A percentile compares a stretch with the other conserved stretches of the same genome.
These are phyloP conservation scores for Lasius fuliginosus DNA, from an alignment of 2,888 invertebrate species.

Conservation along the genomic window DNA sequence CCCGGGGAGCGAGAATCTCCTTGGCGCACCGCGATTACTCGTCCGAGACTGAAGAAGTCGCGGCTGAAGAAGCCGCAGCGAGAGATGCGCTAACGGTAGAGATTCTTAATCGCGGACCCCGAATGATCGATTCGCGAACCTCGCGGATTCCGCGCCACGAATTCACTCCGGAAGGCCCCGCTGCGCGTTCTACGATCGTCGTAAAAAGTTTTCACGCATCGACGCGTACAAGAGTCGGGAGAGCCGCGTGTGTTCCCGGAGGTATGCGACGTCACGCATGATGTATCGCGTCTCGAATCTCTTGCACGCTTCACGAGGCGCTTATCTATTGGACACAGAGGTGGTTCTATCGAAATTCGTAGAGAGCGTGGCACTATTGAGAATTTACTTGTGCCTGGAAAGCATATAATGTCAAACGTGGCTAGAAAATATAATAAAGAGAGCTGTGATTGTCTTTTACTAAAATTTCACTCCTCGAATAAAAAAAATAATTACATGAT, in stretches of 20 bases:
- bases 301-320: not conserved
- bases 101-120: conserved; percentile 53
- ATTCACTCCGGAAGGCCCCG: conserved; percentile 5
- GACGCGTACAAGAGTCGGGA: not conserved
- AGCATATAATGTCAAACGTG: not conserved
- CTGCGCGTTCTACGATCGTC: conserved; percentile 18
- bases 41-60: conserved; percentile 12
- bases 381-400: not conserved
- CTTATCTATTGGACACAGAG: not conserved
- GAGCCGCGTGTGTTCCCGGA: not conserved
- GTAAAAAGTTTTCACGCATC: conserved; percentile 23
- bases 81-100: conserved; percentile 61
- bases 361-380: not conserved
- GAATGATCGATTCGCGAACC: conserved; percentile 54
- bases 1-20: conserved; percentile 1
- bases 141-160: not conserved
- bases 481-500: not conserved
- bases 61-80: conserved; percentile 39
- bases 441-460: too few species aligned
- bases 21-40: conserved; percentile 13
- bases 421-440: too few species aligned
- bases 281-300: not conserved
- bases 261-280: not conserved
- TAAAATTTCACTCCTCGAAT: not conserved
- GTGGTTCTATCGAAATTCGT: not conserved